Conservation (phyloP, 1,140 invertebrate genomes). For the Drosophila orena region DNA sequence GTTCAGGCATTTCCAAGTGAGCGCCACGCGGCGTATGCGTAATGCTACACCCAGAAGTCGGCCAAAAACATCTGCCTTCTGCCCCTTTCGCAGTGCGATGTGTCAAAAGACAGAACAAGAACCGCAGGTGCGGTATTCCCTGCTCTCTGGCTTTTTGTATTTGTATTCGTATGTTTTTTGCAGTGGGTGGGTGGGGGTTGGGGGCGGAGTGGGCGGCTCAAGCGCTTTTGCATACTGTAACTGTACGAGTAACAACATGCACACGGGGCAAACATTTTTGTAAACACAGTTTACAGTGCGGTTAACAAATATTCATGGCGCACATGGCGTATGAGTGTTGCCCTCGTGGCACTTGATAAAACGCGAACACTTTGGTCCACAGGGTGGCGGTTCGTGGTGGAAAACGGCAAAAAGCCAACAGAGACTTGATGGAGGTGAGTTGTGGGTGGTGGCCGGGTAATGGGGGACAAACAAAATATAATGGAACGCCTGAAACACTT, state of each 20-base stretch:
- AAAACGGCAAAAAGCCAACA: slow-evolving; percentile 48
- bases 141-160: slow-evolving; percentile 16
- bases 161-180: slow-evolving; percentile 11
- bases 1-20: slow-evolving; percentile 12
- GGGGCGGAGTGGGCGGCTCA: neutral
- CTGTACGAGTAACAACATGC: slow-evolving; percentile 38
- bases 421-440: slow-evolving; percentile 2
- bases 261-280: slow-evolving; percentile 57
- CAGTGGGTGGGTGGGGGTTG: neutral
- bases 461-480: slow-evolving; percentile 43
- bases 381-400: slow-evolving; percentile 23
- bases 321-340: slow-evolving; percentile 69
- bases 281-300: slow-evolving; percentile 60
- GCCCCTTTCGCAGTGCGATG: slow-evolving; percentile 47
- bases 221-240: slow-evolving; percentile 53
- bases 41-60: slow-evolving; percentile 38
- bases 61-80: slow-evolving; percentile 26
- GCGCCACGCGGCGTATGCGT: slow-evolving; percentile 38
- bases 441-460: neutral
- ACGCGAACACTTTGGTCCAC: slow-evolving; percentile 53
- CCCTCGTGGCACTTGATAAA: slow-evolving; percentile 62
- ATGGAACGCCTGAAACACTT: slow-evolving; percentile 52
- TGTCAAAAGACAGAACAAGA: slow-evolving; percentile 48
- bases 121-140: slow-evolving; percentile 45
- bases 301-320: slow-evolving; percentile 75